Conservation (phyloP, 2,797 vertebrate species). For the Paratrypauchen microcephalus region DNA sequence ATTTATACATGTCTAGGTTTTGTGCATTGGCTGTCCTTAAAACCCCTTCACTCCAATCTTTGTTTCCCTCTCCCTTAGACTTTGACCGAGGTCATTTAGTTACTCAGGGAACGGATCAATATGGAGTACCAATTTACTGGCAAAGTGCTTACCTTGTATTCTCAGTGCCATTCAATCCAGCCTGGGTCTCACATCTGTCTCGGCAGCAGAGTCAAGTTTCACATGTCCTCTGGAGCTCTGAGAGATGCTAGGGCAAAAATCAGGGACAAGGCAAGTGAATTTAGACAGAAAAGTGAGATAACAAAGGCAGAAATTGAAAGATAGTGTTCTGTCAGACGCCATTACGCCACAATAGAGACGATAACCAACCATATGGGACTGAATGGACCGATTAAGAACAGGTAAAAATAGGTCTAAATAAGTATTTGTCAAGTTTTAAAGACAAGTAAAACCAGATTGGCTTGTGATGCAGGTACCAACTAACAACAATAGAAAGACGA, state of each 20-base stretch:
- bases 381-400: neutral
- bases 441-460: constrained; percentile 29
- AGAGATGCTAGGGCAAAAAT: constrained; percentile 41
- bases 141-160: constrained; percentile 77
- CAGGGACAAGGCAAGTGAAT: constrained; percentile 15
- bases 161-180: constrained; percentile 78
- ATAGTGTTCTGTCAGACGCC: neutral
- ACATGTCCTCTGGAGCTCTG: constrained; percentile 50
- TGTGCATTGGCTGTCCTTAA: neutral
- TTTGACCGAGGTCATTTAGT: constrained; percentile 53
- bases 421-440: constrained; percentile 4
- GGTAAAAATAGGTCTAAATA: constrained; percentile 7
- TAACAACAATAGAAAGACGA: neutral
- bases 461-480: constrained; percentile 26
- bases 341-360: neutral
- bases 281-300: constrained; percentile 3
- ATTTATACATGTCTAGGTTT: neutral
- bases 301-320: neutral
- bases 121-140: constrained; percentile 71
- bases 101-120: constrained; percentile 66
- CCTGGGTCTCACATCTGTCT: constrained; percentile 62
- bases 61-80: constrained; percentile 20
- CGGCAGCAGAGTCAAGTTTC: constrained; percentile 57
- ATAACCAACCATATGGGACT: constrained; percentile 14
- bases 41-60: neutral